Evolutionary conservation across 2,888 invertebrate species (phyloP).

Genomic region (Diploptera punctata): DNA sequence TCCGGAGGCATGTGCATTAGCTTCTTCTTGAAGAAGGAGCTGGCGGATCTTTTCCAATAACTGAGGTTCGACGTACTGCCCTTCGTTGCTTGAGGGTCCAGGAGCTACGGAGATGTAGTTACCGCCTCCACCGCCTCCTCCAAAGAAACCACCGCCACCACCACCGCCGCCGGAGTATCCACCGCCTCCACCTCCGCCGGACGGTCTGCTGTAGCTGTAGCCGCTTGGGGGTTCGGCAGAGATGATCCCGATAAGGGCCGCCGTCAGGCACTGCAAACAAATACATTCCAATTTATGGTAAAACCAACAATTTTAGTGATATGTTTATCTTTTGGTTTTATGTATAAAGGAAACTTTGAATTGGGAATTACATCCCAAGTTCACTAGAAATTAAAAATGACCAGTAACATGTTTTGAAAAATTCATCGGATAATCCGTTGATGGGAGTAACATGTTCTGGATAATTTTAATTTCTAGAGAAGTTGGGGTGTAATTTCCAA

Average conservation of each 20-base stretch:
- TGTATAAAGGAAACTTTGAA: neutral
- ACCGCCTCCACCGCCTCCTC: slow-evolving; percentile 61
- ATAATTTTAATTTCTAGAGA: no score
- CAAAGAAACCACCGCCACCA: slow-evolving; percentile 57
- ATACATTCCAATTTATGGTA: neutral
- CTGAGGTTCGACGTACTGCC: slow-evolving; percentile 79
- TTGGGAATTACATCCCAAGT: neutral
- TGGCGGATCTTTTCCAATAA: slow-evolving; percentile 85
- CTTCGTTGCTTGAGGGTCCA: slow-evolving; percentile 82
- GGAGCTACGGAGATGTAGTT: slow-evolving; percentile 78
- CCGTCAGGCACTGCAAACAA: slow-evolving; percentile 77
- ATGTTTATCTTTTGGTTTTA: neutral
- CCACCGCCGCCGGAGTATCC: slow-evolving; percentile 48
- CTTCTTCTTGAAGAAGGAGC: slow-evolving; percentile 82
- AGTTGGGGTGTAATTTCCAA: no score
- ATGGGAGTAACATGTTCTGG: neutral
- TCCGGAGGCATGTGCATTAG: slow-evolving; percentile 56
- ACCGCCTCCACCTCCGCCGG: slow-evolving; percentile 45
- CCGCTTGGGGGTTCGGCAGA: slow-evolving; percentile 78
- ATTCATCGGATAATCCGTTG: no score
- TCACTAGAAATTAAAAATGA: no score
- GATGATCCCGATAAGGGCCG: slow-evolving; percentile 77
- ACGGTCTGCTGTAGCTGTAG: slow-evolving; percentile 77
- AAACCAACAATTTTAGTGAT: neutral
- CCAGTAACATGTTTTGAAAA: no score